These are phyloP conservation scores for Homalodisca vitripennis DNA, from an alignment of 1,140 invertebrate genomes.

Conservation along the genomic window DNA sequence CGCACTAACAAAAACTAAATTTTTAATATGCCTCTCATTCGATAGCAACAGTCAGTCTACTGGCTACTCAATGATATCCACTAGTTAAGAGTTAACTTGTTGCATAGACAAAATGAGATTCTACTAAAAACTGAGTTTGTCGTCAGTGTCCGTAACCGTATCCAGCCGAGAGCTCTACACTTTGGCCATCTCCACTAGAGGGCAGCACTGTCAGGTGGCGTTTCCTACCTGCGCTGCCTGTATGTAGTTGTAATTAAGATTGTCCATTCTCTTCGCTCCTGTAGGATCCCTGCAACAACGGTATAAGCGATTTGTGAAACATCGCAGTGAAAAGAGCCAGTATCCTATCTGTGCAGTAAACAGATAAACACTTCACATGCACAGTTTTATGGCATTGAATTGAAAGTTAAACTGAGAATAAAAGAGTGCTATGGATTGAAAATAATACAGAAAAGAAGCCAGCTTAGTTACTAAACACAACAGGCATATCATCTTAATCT, in stretches of 20 bases:
- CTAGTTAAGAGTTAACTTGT: conserved; percentile 21
- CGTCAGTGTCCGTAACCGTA: too few species aligned
- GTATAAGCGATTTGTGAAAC: too few species aligned
- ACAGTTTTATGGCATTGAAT: too few species aligned
- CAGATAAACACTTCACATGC: too few species aligned
- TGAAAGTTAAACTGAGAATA: too few species aligned
- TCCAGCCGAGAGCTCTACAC: conserved; percentile 20
- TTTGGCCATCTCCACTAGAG: conserved; percentile 15
- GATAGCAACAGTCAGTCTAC: conserved; percentile 11
- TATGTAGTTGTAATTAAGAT: conserved; percentile 54
- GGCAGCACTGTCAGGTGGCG: conserved; percentile 36
- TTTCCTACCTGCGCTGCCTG: conserved; percentile 34
- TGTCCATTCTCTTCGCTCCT: conserved; percentile 69
- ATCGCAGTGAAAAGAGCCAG: too few species aligned
- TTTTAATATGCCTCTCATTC: conserved; percentile 23
- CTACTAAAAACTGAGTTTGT: conserved; percentile 18
- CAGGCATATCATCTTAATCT: too few species aligned
- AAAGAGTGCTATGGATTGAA: too few species aligned
- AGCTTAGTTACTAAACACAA: too few species aligned
- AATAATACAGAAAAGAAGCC: too few species aligned
- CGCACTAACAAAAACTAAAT: conserved; percentile 34
- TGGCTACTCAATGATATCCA: background rate
- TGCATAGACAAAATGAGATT: conserved; percentile 12
- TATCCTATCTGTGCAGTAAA: too few species aligned
- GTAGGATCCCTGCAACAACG: conserved; percentile 55